Evolutionary conservation across 2,888 invertebrate species (phyloP), one percentile per base, ranked within the genome.

Genomic region (Slavum lentiscoides): DNA sequence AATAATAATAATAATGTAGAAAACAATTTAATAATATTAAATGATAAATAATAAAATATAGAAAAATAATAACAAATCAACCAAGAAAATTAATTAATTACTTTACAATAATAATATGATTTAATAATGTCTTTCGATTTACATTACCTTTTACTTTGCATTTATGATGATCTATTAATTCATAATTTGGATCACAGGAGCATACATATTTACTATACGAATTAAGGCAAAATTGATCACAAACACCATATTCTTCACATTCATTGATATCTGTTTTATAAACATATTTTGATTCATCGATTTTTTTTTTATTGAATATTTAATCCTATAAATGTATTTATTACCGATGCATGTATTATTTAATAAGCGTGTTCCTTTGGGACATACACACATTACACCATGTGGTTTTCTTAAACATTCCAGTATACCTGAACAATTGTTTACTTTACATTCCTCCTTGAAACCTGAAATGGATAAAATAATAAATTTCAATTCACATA

Each of bases 201-300:
- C 94, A 94, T 5, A 83, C 85, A 84, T 89, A 92, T 0, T 90
- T 88, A 0, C 91, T 91, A 0, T 86, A 85, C 0, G 84, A 86
- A 83, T 93, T 92, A 0, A 86, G 84, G 84, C 94, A 94, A 17
- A 85, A 86, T 83, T 94, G 94, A 74, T 92, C 91, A 85, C 94
- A 94, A 11, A 88, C 86, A 0, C 92, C 92, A 81, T 82, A 85
- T 61, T 77, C 30, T 39, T 83, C 64, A 77, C 85, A 85, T 82
- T 85, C 85, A 80, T 85, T 83, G 15, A 84, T 81, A 82, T 85
- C 85, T 84, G 74, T 37, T 21, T n/a, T 49, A 30, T 66, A 55
- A 19, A 37, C 37, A 82, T 15, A 64, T 49, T 37, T 4, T 61
- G 4, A 69, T 55, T 70, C 6, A 23, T 72, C 19, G 7, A 9